Evolutionary conservation across 2,113 vertebrate species (phyloP).

Genomic region (Otus sunia): DNA sequence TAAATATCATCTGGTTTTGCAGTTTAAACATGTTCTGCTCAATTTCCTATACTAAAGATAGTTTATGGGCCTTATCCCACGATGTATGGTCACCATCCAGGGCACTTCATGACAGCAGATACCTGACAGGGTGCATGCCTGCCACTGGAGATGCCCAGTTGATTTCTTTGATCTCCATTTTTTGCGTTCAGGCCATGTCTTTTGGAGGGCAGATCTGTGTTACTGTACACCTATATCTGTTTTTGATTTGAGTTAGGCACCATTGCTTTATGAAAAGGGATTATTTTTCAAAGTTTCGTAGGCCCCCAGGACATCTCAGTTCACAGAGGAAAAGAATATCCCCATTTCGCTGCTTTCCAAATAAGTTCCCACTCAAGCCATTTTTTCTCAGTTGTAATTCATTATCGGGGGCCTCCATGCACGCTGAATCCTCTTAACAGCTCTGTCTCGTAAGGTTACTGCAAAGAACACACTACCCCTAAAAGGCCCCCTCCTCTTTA

Average conservation of each 20-base stretch:
- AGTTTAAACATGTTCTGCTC: constrained; percentile 48
- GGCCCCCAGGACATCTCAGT: constrained; percentile 33
- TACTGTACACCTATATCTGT: constrained; percentile 50
- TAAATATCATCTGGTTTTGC: constrained; percentile 50
- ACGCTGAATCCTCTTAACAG: background rate
- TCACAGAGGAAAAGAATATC: constrained; percentile 3
- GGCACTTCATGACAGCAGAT: constrained; percentile 31
- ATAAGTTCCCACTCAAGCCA: background rate
- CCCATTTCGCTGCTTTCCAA: background rate
- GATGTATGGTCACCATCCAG: constrained; percentile 24
- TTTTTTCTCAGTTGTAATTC: constrained; percentile 13
- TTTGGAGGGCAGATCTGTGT: constrained; percentile 11
- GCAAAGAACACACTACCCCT: background rate
- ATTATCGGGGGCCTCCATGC: fast-evolving
- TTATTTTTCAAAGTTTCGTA: constrained; percentile 51
- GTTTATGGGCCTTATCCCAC: constrained; percentile 36
- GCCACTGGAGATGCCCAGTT: constrained; percentile 60
- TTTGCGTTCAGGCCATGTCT: background rate
- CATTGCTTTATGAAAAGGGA: background rate
- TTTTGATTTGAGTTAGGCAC: constrained; percentile 58
- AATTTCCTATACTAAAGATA: constrained; percentile 52
- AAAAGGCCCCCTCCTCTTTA: background rate
- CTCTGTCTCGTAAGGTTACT: background rate
- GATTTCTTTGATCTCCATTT: constrained; percentile 64
- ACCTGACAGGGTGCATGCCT: constrained; percentile 19